Conservation (phyloP, 1,140 invertebrate species). For the Brachionus sp. region DNA sequence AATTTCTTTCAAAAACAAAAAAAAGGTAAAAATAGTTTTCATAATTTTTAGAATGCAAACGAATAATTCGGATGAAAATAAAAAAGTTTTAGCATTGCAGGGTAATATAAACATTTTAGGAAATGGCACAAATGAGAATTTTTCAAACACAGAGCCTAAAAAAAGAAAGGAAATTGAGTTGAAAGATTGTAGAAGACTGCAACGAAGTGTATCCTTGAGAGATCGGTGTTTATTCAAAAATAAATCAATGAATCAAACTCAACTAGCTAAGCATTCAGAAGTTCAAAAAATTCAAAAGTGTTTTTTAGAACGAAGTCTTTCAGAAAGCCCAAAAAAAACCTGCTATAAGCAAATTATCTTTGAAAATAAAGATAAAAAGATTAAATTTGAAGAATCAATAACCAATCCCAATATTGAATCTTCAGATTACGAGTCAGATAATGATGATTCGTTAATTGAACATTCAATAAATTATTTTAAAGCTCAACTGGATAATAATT, state of each 20-base stretch:
- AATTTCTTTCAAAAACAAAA: background rate
- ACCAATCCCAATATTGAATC: background rate
- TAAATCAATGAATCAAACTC: background rate
- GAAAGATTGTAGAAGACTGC: background rate
- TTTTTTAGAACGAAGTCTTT: background rate
- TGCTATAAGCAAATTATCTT: background rate
- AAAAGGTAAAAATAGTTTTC: background rate
- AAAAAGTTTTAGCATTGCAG: background rate
- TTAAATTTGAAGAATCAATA: background rate
- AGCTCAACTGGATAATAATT: background rate
- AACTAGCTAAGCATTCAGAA: background rate
- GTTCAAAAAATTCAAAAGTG: background rate
- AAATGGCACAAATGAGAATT: background rate
- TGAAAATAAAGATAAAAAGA: background rate
- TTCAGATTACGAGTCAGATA: background rate
- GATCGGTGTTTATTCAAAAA: background rate
- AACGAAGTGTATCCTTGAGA: constrained; percentile 9
- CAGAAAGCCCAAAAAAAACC: background rate
- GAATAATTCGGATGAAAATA: background rate
- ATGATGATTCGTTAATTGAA: background rate
- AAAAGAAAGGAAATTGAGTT: background rate
- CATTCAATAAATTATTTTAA: background rate
- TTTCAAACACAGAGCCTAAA: background rate
- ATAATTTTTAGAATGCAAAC: background rate
- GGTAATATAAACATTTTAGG: background rate